Base-by-base conservation (phyloP, 2,888 invertebrate species). In the Smittia sp. region DNA sequence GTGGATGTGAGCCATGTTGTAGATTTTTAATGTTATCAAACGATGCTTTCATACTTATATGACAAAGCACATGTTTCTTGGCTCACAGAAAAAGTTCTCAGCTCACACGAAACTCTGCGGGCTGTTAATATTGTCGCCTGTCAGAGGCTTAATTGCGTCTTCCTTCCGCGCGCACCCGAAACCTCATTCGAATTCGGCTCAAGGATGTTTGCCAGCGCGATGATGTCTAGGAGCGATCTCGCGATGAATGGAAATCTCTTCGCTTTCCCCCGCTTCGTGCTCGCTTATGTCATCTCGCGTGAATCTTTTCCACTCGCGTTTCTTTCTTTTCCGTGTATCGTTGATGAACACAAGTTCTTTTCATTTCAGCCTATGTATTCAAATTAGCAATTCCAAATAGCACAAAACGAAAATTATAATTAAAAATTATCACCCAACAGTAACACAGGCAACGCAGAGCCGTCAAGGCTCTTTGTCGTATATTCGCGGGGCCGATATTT, bases 321-420 rank as follows among this genome's bases (percentile, higher is more conserved):
- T 46, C 15, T 11, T 46, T 46, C 46, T 46, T 46, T 15, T 11
- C 22, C 20, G 1, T 22, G 58, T 22, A 18, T 58, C 58, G 18
- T 9, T 22, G 11, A 11, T 7, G 15, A 46, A 15, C 18, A 18
- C 52, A 15, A 18, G 52, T 22, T 20, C 18, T 58, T 58, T 22
- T 63, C n/a, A n/a, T n/a, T 24, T 25, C 15, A 20, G 63, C 38
- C n/a, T 32, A 38, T 58, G 62, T 58, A 32, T 62, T 52, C 38
- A 27, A 25, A 72, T 72, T 72, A 72, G 72, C 72, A 72, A 72
- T 72, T 72, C 72, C 72, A 72, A 72, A 62, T 72, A 72, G 72
- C 73, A 73, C 73, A 41, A 73, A 73, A 73, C 63, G 46, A 32
- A 65, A 73, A 65, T 65, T 73, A 65, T 73, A 73, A 73, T 73